Evolutionary conservation across 1,140 invertebrate genomes (phyloP), one percentile per base, ranked within the genome.

Genomic region (Carposina sasakii): DNA sequence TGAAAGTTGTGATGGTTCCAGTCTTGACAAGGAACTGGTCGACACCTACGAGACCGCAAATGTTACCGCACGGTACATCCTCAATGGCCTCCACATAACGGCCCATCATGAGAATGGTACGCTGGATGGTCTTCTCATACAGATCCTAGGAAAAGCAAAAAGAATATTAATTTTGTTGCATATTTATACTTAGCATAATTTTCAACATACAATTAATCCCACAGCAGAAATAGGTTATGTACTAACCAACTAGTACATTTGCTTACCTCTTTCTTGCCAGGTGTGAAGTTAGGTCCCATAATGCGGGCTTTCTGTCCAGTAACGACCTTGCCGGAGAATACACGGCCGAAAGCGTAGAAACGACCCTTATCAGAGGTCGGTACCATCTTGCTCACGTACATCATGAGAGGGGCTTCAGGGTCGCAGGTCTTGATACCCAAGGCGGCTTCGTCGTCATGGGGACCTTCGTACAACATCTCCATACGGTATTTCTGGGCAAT

Each of bases 381-480:
- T 85, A 99, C 98, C 98, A 99, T 99, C 88, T 99, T 99, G 17
- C 97, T 99, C 56, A 99, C 90, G 90, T 99, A 99, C 98, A 99
- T 99, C 98, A 99, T 99, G 20, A 99, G 89, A 16, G 97, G 98
- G 58, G 92, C 98, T 64, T 98, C 93, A 5, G 97, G 93, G 86
- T 99, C 96, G 83, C 98, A 99, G 70, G 85, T 94, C 91, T 94
- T 92, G 58, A 94, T 91, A 88, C 93, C 96, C 61, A 96, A 65
- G 67, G 96, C 98, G 62, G 96, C 97, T 70, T 97, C 95, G 86
- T 99, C 98, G 83, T 99, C 98, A 64, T 92, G 91, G 46, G 98
- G 98, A 85, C 96, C 98, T 90, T 98, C 97, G 78, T 97, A 99
- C 81, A 99, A 88, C 94, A 99, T 95, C 88, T 99, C 98, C 93